These are phyloP conservation scores for Drymodes brunneopygia DNA, from an alignment of 2,113 vertebrate species.

Conservation along the genomic window DNA sequence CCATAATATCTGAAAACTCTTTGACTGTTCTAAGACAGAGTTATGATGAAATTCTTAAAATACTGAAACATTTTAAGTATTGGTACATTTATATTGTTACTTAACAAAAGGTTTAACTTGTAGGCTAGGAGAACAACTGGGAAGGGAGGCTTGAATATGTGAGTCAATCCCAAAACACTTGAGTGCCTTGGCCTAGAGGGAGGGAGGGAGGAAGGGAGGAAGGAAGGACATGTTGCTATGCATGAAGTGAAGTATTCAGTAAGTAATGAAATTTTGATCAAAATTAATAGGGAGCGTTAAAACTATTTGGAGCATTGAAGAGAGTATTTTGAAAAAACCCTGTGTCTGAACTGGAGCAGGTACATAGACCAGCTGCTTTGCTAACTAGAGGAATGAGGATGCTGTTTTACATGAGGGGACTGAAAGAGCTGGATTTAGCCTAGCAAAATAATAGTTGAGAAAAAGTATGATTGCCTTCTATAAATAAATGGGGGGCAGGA, in stretches of 20 bases:
- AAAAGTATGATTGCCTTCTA: conserved; percentile 42
- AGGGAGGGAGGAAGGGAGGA: neutral
- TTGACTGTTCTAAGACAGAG: neutral
- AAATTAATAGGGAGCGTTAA: neutral
- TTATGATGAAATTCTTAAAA: neutral
- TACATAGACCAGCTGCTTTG: neutral
- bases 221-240: neutral
- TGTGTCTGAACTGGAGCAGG: neutral
- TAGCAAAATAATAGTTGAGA: conserved; percentile 33
- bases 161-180: neutral
- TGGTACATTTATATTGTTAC: neutral
- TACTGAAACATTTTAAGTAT: neutral
- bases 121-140: neutral
- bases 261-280: neutral
- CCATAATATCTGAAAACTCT: neutral
- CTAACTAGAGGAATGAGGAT: neutral
- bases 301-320: neutral
- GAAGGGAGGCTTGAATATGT: neutral
- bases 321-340: neutral
- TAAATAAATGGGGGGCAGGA: neutral
- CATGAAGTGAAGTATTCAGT: neutral
- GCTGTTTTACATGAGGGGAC: neutral
- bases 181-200: no score
- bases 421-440: conserved; percentile 6
- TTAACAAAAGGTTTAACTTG: neutral